Evolutionary conservation across 1,140 invertebrate species (phyloP).

Genomic region (Drosophila ohnishii): DNA sequence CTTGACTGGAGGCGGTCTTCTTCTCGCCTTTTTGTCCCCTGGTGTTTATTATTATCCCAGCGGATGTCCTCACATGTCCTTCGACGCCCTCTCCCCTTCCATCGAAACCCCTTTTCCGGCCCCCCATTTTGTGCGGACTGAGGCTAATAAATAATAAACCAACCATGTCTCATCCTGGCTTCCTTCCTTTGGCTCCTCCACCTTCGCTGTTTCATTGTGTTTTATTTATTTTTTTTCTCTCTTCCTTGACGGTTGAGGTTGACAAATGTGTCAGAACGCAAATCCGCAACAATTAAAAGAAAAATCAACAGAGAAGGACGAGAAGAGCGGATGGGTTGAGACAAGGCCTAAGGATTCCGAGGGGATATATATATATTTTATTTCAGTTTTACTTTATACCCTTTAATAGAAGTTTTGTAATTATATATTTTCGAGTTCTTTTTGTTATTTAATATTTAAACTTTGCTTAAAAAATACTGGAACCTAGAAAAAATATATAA

Average conservation of each 20-base stretch:
- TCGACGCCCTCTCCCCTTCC: conserved; percentile 10
- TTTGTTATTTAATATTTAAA: neutral
- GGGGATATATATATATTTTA: neutral
- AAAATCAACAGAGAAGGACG: conserved; percentile 79
- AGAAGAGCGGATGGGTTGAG: conserved; percentile 1
- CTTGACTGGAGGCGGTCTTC: conserved; percentile 38
- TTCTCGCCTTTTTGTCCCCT: conserved; percentile 22
- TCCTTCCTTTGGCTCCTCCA: conserved; percentile 17
- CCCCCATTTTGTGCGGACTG: conserved; percentile 7
- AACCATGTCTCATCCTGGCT: conserved; percentile 35
- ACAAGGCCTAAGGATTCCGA: neutral
- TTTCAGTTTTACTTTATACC: neutral
- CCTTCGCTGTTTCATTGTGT: neutral
- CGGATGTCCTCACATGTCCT: conserved; percentile 65
- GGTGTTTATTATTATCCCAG: conserved; percentile 78
- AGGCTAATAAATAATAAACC: conserved; percentile 79
- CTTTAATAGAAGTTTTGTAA: neutral
- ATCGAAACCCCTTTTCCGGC: conserved; percentile 1
- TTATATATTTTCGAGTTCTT: neutral
- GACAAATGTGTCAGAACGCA: conserved; percentile 83
- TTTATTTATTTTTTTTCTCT: conserved; percentile 43
- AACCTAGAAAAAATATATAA: too few species aligned
- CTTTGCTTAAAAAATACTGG: too few species aligned
- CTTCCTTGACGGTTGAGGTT: conserved; percentile 69
- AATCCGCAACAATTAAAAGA: conserved; percentile 83